Percentiles rank a stretch among this genome's conserved stretches.
These are phyloP conservation scores for Tenthredo mesomela DNA, from an alignment of 2,888 invertebrate genomes.

Conservation along the genomic window DNA sequence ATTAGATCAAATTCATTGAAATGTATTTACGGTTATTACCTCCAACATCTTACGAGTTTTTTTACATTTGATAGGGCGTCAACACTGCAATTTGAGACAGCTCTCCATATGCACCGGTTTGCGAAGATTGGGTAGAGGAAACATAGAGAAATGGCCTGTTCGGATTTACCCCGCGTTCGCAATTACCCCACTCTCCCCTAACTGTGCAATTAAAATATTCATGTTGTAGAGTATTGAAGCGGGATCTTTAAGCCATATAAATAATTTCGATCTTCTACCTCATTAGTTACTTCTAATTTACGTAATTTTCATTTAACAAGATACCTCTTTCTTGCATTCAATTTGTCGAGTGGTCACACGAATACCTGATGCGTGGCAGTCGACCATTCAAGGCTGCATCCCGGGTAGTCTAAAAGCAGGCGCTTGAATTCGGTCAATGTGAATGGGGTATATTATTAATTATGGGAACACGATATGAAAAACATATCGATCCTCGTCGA, in stretches of 20 bases:
- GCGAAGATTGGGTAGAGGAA: too few relatives aligned
- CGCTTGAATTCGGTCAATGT: neutral
- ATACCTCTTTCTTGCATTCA: neutral
- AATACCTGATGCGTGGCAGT: neutral
- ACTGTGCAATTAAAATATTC: slow-evolving; percentile 7
- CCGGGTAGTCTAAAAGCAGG: neutral
- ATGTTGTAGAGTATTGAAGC: neutral
- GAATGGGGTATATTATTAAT: neutral
- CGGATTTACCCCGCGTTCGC: too few relatives aligned
- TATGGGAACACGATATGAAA: neutral
- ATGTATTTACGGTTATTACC: too few relatives aligned
- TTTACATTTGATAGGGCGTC: too few relatives aligned
- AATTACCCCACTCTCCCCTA: too few relatives aligned
- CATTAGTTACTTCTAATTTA: neutral
- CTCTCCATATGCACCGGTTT: too few relatives aligned
- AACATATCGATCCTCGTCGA: neutral
- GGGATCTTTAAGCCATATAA: neutral
- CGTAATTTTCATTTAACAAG: neutral
- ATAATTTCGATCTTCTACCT: neutral
- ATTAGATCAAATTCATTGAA: too few relatives aligned
- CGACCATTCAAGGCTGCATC: neutral
- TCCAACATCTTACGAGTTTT: too few relatives aligned
- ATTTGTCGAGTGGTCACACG: neutral
- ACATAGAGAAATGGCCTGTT: too few relatives aligned
- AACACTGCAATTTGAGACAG: too few relatives aligned